Evolutionary conservation across 2,113 vertebrate genomes (phyloP).

Genomic region (Corythaeola cristata): DNA sequence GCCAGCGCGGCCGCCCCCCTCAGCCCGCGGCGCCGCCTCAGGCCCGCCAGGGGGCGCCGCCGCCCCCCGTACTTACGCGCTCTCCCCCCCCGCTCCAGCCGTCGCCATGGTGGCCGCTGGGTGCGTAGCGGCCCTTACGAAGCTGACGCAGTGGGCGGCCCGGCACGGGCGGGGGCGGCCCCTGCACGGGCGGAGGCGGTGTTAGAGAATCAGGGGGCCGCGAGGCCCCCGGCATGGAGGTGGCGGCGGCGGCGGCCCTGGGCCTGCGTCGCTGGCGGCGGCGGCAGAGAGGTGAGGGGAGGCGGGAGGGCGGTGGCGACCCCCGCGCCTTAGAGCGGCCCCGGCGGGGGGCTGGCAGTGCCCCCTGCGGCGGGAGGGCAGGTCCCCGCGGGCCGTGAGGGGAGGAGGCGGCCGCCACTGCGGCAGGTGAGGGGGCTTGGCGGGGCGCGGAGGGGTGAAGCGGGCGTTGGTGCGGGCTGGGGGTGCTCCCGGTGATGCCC

Average conservation of each 20-base stretch:
- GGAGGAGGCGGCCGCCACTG: not conserved
- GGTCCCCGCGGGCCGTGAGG: not conserved
- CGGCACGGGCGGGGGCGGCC: conserved; percentile 74
- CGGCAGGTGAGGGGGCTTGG: not conserved
- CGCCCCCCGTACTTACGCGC: not conserved
- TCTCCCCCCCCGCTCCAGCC: not conserved
- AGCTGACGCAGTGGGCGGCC: conserved; percentile 79
- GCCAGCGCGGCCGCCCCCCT: too few species aligned
- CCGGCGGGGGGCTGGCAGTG: not conserved
- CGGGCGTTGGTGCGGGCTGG: not conserved
- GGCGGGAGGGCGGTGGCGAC: not conserved
- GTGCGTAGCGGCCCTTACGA: conserved; percentile 76
- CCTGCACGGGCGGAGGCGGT: conserved; percentile 74
- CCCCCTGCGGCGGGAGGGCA: not conserved
- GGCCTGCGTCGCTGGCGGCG: conserved; percentile 22
- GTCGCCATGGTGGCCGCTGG: conserved; percentile 78
- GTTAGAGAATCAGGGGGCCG: conserved; percentile 72
- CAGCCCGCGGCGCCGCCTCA: not conserved
- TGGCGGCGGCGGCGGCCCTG: conserved; percentile 20
- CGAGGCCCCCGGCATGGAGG: conserved; percentile 75
- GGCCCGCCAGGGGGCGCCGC: conserved; percentile 58
- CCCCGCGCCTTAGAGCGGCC: not conserved
- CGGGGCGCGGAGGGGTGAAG: not conserved
- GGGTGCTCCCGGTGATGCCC: not conserved
- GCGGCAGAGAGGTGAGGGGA: not conserved